Evolutionary conservation across 2,797 vertebrate species (phyloP).

Genomic region (Triplophysa bombifrons): DNA sequence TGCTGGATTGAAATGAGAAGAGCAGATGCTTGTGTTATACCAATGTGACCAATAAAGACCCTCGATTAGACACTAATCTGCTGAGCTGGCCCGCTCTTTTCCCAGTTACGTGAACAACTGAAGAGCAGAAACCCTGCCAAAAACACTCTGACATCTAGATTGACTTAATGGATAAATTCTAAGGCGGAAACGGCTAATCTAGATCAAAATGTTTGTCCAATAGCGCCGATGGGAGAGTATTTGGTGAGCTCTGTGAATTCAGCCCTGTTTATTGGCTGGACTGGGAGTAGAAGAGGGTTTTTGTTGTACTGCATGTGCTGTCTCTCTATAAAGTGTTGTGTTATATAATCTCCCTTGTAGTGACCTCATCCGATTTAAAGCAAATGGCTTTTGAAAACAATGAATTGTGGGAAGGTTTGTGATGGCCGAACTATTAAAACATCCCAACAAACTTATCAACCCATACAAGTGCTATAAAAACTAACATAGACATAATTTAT

Average conservation of each 20-base stretch:
- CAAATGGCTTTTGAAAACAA: conserved; percentile 57
- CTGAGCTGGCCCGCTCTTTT: conserved; percentile 26
- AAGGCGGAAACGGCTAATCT: conserved; percentile 46
- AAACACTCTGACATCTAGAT: conserved; percentile 50
- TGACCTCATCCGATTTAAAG: conserved; percentile 60
- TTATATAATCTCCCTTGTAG: conserved; percentile 63
- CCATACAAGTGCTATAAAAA: conserved; percentile 21
- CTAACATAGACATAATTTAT: conserved; percentile 52
- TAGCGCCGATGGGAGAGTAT: conserved; percentile 14
- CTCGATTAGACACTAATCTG: conserved; percentile 49
- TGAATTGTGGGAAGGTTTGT: conserved; percentile 65
- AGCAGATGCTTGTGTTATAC: conserved; percentile 54
- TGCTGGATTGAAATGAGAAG: conserved; percentile 29
- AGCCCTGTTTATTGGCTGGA: neutral
- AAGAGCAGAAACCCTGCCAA: conserved; percentile 28
- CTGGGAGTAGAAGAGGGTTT: neutral
- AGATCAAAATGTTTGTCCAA: conserved; percentile 40
- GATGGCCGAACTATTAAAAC: conserved; percentile 38
- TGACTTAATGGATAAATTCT: conserved; percentile 53
- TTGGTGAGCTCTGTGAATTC: neutral
- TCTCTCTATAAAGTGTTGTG: conserved; percentile 51
- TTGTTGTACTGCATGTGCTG: conserved; percentile 8
- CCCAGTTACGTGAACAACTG: conserved; percentile 37
- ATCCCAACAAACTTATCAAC: conserved; percentile 22
- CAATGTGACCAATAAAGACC: conserved; percentile 41